Evolutionary conservation across 2,113 vertebrate species (phyloP), one percentile per base, ranked within the genome.

Genomic region (Myodes glareolus): DNA sequence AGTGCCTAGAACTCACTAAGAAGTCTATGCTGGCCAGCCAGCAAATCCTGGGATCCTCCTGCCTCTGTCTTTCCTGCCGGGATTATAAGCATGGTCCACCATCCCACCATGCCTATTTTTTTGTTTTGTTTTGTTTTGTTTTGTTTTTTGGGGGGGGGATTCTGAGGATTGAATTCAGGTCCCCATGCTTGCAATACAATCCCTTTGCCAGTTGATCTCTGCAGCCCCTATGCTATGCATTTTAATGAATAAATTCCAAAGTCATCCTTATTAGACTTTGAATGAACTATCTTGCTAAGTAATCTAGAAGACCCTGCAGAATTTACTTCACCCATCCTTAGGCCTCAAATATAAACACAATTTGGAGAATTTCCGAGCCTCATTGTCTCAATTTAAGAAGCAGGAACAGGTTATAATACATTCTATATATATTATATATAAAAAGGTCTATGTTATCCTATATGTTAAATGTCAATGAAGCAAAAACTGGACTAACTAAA

Each of bases 171-270:
- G 29, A 86, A 67, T 21, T 67, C 39, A 45, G 82, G 61, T 33
- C 21, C 17, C 65, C 9, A 7, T 67, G 27, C 17, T 67, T 33
- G 8, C 16, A 67, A 33, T 12, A 23, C 29, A 67, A 17, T 31
- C 25, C 16, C n/a, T 45, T 86, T 17, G 12, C 27, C 27, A 65
- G 10, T 21, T 86, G 39, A 33, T 47, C 42, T 65, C 27, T 33
- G 27, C 61, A 67, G 61, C 2, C 29, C 9, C 39, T 63, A 63
- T 31, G 8, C 36, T 77, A 65, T 65, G 42, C 6, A 10, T 33
- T 89, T 97, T 97, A 95, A 97, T 97, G 92, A 95, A 95, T 88
- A 96, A 94, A 97, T 97, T 85, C 80, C 21, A 87, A 96, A 98
- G 47, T 42, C 88, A 97, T 14, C 31, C 27, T 92, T 58, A 73